A percentile compares a stretch with the other conserved stretches of the same genome.
Conservation (phyloP, 2,888 invertebrate genomes). For the Dryomyza anilis region DNA sequence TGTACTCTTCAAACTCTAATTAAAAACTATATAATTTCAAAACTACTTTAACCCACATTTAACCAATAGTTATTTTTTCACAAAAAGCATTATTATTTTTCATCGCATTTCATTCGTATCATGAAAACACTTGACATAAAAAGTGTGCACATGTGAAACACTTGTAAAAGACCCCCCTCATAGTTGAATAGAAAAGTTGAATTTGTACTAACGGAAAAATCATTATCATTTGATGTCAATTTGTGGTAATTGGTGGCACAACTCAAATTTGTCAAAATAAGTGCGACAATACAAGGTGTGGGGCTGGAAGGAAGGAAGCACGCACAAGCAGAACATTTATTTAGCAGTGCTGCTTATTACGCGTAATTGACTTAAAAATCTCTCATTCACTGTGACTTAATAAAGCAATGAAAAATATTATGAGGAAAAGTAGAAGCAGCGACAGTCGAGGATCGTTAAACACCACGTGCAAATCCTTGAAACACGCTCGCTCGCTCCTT, state of each 20-base stretch:
- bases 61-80: no score
- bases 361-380: conserved; percentile 24
- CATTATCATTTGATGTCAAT: conserved; percentile 26
- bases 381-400: conserved; percentile 11
- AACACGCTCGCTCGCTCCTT: not conserved
- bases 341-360: conserved; percentile 2
- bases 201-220: conserved; percentile 15
- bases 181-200: no score
- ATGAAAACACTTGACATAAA: no score
- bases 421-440: conserved; percentile 6
- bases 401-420: conserved; percentile 24
- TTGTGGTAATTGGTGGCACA: conserved; percentile 23
- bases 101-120: no score
- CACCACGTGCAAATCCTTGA: conserved; percentile 19
- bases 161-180: no score
- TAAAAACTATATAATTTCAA: no score
- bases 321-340: not conserved
- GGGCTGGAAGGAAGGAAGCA: not conserved
- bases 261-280: conserved; percentile 20
- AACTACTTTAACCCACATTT: no score
- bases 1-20: no score
- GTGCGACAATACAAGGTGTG: not conserved
- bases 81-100: no score
- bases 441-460: not conserved
- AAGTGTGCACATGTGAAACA: no score